Base-by-base conservation (phyloP, 23 tunicate genomes). In the Halocynthia aurantium region DNA sequence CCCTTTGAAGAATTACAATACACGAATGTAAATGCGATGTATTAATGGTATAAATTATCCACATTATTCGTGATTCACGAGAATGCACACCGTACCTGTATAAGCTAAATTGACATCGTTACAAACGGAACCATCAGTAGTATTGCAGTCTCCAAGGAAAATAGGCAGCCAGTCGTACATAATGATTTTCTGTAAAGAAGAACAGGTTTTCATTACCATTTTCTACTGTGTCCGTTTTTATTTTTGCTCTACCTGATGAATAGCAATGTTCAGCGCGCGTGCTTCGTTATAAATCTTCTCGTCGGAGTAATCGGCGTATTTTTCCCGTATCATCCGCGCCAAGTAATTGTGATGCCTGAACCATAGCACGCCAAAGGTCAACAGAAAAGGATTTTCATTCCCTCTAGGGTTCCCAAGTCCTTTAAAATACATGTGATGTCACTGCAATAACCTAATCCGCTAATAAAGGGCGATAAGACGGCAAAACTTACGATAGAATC, bases 331-430 rank as follows among this genome's bases (percentile, higher is more conserved):
- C n/a, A 19, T 55, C 72, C 84, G 57, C 15, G 97, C 97, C 15
- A 81, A 71, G 73, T 78, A 91, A 74, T 91, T 91, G 70, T 91
- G 97, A 62, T 91, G 87, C 4, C 97, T 86, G 52, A 91, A 91
- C 97, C 97, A 91, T 76, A 81, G 81, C 8, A 85, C 82, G 8
- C 75, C 81, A 10, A 91, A 17, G n/a, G 77, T 85, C 8, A 85
- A 71, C n/a, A 85, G 82, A 81, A 85, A 85, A 9, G 97, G 97
- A 62, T 85, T 91, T 71, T 91, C 97, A 72, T 83, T 74, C 0
- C 73, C 87, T 44, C 60, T 15, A 7, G 81, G 83, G 57, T 80
- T 69, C 2, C 95, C 95, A 21, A 87, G 51, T 7, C 78, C 93
- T 86, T 57, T 20, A 65, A 52, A 71, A 79, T 22, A 75, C 63